phyloP scores from a whole-genome alignment of 1,140 invertebrate genomes.

The Drosophila orosa region DNA sequence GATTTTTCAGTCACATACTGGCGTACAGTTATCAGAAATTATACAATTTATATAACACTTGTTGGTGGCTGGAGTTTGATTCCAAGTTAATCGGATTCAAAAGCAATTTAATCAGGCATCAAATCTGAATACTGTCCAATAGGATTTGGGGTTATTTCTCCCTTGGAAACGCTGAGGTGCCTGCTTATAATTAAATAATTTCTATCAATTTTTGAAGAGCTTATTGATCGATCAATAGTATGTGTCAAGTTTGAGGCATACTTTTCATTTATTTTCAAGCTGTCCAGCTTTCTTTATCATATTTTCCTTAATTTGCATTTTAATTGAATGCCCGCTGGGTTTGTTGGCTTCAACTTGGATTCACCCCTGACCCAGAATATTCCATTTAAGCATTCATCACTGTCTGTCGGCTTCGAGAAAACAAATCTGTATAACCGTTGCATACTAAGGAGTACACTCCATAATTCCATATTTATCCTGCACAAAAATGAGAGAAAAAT shows the following conservation, averaged over 20 bases:
- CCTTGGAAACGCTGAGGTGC: no score
- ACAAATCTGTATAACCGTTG: slow-evolving; percentile 8
- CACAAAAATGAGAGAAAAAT: neutral
- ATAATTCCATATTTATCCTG: slow-evolving; percentile 28
- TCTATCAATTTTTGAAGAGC: no score
- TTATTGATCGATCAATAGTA: no score
- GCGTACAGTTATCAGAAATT: slow-evolving; percentile 37
- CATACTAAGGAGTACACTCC: neutral
- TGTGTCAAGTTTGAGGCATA: no score
- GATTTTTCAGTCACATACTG: slow-evolving; percentile 13
- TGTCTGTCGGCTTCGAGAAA: neutral
- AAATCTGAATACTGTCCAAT: slow-evolving; percentile 19
- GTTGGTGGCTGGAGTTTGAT: neutral
- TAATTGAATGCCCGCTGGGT: neutral
- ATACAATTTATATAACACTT: slow-evolving; percentile 48
- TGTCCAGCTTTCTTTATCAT: neutral
- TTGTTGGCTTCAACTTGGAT: neutral
- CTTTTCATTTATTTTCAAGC: neutral
- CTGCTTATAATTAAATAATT: no score
- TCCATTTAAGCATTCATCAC: slow-evolving; percentile 13
- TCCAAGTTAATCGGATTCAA: slow-evolving; percentile 11
- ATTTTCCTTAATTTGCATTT: slow-evolving; percentile 6
- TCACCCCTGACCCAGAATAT: slow-evolving; percentile 14
- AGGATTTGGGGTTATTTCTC: neutral
- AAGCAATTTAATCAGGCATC: slow-evolving; percentile 6